Conservation (phyloP, 2,888 invertebrate species). For the Melangyna quadrimaculata region DNA sequence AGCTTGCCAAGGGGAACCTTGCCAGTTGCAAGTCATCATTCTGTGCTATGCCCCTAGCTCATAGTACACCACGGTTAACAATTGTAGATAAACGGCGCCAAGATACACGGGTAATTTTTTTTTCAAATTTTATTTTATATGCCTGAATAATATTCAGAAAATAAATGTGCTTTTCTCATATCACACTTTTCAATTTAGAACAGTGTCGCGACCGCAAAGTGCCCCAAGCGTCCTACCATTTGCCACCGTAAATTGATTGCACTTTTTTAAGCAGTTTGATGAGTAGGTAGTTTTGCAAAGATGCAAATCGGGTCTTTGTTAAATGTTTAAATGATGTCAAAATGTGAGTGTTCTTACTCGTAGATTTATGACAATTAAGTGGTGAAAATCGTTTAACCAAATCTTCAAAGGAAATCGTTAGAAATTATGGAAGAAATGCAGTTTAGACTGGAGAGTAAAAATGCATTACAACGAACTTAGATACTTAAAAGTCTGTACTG, state of each 20-base stretch:
- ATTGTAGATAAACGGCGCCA: conserved; percentile 57
- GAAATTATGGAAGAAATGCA: too few species aligned
- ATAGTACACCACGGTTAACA: conserved; percentile 23
- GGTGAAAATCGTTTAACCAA: not conserved
- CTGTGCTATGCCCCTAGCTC: conserved; percentile 14
- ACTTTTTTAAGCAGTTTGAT: conserved; percentile 38
- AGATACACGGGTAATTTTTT: conserved; percentile 2
- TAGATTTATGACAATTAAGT: not conserved
- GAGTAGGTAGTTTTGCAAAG: conserved; percentile 28
- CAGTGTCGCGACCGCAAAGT: conserved; percentile 51
- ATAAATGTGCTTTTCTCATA: conserved; percentile 38
- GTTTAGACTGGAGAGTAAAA: too few species aligned
- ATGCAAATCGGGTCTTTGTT: conserved; percentile 33
- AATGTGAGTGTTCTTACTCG: not conserved
- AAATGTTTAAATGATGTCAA: not conserved
- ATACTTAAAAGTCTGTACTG: too few species aligned
- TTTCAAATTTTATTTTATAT: not conserved
- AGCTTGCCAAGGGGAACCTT: conserved; percentile 36
- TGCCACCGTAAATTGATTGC: conserved; percentile 54
- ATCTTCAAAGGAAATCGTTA: not conserved
- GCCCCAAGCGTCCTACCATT: conserved; percentile 46
- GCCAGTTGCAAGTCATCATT: conserved; percentile 45
- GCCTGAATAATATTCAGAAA: conserved; percentile 26
- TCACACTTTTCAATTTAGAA: conserved; percentile 67
- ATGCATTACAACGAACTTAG: too few species aligned